These are phyloP conservation scores for Oasisia sp. DNA, from an alignment of 2,888 invertebrate genomes.

Conservation along the genomic window DNA sequence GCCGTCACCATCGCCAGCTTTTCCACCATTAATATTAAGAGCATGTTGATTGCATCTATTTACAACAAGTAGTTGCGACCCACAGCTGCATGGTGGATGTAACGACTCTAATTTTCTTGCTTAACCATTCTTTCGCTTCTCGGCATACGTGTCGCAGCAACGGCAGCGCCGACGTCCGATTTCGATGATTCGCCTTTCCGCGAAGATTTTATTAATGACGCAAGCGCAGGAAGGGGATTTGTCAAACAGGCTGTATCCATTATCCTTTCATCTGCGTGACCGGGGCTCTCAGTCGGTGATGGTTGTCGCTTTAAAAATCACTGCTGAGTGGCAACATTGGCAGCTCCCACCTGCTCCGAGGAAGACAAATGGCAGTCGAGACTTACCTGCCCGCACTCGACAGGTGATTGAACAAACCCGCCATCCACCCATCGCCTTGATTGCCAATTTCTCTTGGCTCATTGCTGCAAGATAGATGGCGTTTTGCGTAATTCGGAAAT, in stretches of 20 bases:
- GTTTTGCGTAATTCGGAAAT: neutral
- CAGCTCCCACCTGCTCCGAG: neutral
- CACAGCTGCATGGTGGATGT: neutral
- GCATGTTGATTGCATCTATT: conserved; percentile 12
- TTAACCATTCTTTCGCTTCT: neutral
- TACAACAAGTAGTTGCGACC: conserved; percentile 3
- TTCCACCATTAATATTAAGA: conserved; percentile 17
- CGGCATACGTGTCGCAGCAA: neutral
- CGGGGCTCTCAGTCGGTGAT: neutral
- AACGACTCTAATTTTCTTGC: conserved; percentile 6
- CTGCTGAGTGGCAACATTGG: neutral
- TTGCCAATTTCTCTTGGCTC: conserved; percentile 17
- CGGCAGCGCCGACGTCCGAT: neutral
- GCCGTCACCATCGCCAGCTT: neutral
- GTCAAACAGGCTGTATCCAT: conserved; percentile 7
- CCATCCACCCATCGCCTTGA: neutral
- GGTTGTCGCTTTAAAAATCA: neutral
- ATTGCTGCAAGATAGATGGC: neutral
- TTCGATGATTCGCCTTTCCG: neutral
- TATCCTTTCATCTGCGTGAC: conserved; percentile 17
- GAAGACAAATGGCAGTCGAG: neutral
- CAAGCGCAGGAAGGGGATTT: neutral
- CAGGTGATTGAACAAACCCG: neutral
- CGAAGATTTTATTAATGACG: neutral
- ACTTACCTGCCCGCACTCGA: neutral